phyloP scores from a whole-genome alignment of 2,888 invertebrate genomes.

The Octodonta nipae region DNA sequence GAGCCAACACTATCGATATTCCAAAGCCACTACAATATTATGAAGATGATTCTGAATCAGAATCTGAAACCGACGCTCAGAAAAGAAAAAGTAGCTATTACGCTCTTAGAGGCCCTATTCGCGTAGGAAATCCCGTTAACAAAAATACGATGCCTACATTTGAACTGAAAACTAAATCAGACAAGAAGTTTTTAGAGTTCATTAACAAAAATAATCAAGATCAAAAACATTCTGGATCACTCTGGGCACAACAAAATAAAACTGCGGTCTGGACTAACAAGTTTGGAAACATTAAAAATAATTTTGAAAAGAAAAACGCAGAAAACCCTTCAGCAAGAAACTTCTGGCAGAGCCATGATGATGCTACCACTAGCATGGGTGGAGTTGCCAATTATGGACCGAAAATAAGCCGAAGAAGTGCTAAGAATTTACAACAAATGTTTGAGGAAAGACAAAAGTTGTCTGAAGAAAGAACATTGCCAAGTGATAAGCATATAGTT shows the following conservation, averaged over 20 bases:
- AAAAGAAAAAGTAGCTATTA: constrained; percentile 32
- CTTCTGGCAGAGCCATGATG: constrained; percentile 52
- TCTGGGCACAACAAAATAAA: constrained; percentile 23
- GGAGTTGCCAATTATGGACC: constrained; percentile 29
- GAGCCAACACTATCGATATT: constrained; percentile 80
- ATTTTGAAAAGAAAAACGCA: constrained; percentile 48
- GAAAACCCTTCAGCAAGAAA: constrained; percentile 43
- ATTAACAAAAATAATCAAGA: constrained; percentile 51
- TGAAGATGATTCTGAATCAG: constrained; percentile 34
- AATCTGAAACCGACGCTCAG: constrained; percentile 27
- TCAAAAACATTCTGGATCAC: constrained; percentile 15
- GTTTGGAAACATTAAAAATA: constrained; percentile 70
- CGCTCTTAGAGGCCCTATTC: constrained; percentile 45
- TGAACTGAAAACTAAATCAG: constrained; percentile 72
- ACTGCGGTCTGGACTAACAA: constrained; percentile 60
- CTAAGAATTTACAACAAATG: constrained; percentile 30
- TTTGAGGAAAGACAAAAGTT: constrained; percentile 33
- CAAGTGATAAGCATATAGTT: constrained; percentile 26
- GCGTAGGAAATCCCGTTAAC: constrained; percentile 37
- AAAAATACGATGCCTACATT: constrained; percentile 45
- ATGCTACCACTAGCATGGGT: constrained; percentile 28
- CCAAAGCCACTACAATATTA: constrained; percentile 50
- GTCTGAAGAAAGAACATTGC: constrained; percentile 18
- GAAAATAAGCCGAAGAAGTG: constrained; percentile 30
- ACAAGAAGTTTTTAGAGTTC: constrained; percentile 70